Base-by-base conservation (phyloP, 2,888 invertebrate species). In the Synanthedon tipuliformis region DNA sequence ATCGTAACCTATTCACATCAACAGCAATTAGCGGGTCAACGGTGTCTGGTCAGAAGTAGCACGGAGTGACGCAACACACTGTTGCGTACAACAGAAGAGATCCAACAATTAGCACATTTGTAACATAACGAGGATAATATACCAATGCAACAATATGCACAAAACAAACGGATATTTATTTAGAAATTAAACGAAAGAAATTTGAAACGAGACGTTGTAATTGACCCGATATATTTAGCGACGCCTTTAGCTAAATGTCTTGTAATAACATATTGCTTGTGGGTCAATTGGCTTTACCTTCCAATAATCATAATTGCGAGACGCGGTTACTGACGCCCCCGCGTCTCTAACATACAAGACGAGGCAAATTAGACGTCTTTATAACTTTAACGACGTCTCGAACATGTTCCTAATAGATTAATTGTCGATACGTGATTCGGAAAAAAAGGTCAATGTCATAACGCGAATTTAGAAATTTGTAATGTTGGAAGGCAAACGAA, bases 21-120 rank as follows among this genome's bases (percentile, higher is more conserved):
- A 34, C 34, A 69, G 71, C 75, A 77, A 79, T 79, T 79, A 79
- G 79, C 74, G 69, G 81, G 81, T 81, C 81, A 80, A 67, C 71
- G 34, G 34, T 34, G 54, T 70, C 71, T 70, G 63, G 67, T 69
- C 71, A 70, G 69, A 77, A 75, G 75, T 75, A 67, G 73, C 71
- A 66, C 72, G 68, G 45, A 11, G 60, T 84, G 81, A 83, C 73
- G 79, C 73, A 81, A 83, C 61, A 54, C 41, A 51, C 61, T 59
- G 60, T 59, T 61, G 63, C 61, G 64, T 56, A 60, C 63, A 61
- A 54, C 60, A 67, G 61, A 59, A 58, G 66, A 60, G 64, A 62
- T 70, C 69, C 64, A 68, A 71, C 71, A 73, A 76, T 78, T 78
- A 80, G 69, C 73, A 69, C 65, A 5, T 51, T 56, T 55, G 50